Conservation (phyloP, 2,888 invertebrate genomes). For the Cantharis flavilabris region DNA sequence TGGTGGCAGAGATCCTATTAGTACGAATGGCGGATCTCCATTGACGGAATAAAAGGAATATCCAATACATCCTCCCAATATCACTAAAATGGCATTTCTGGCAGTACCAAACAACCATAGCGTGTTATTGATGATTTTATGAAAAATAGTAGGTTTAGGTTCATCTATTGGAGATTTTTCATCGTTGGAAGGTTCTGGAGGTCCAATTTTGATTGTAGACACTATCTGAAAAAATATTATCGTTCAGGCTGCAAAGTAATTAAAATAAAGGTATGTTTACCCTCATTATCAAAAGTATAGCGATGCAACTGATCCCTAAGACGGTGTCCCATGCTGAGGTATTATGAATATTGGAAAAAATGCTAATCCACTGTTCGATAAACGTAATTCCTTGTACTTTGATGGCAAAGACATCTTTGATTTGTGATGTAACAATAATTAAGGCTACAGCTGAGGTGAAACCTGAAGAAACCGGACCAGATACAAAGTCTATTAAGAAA, state of each 20-base stretch:
- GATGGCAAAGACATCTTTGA: conserved; percentile 81
- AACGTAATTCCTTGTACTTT: conserved; percentile 75
- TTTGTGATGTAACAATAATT: conserved; percentile 87
- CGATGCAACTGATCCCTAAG: conserved; percentile 76
- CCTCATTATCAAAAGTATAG: conserved; percentile 75
- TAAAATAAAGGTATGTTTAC: conserved; percentile 56
- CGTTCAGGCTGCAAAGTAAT: neutral
- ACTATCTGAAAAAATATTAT: conserved; percentile 60
- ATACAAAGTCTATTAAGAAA: conserved; percentile 87
- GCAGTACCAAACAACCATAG: conserved; percentile 81
- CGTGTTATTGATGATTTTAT: conserved; percentile 62
- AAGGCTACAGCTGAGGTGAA: conserved; percentile 90
- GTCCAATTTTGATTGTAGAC: conserved; percentile 67
- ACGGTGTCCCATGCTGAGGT: conserved; percentile 74
- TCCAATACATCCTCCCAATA: conserved; percentile 73
- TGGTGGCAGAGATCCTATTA: conserved; percentile 77
- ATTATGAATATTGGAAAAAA: conserved; percentile 68
- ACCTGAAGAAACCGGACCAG: conserved; percentile 86
- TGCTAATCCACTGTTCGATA: conserved; percentile 75
- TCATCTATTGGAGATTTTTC: conserved; percentile 38
- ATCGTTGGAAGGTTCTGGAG: conserved; percentile 49
- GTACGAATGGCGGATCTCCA: conserved; percentile 65
- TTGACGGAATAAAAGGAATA: conserved; percentile 61
- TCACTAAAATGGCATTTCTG: conserved; percentile 83
- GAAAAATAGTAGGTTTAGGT: conserved; percentile 32